A percentile compares a stretch with the other conserved stretches of the same genome.
phyloP scores from a whole-genome alignment of 2,888 invertebrate species.

The Heliconius aoede region DNA sequence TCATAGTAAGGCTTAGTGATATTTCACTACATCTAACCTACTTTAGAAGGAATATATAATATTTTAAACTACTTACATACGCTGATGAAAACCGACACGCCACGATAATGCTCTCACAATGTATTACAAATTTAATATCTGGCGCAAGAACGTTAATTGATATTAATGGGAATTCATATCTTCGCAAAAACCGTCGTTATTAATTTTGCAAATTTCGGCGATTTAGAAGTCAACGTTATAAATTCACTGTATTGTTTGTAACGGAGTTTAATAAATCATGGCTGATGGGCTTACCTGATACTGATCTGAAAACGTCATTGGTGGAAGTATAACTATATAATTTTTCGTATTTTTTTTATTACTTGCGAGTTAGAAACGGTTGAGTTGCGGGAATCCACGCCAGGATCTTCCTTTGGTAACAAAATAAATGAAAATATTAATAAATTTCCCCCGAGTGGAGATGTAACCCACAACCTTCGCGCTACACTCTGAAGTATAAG shows the following conservation, averaged over 20 bases:
- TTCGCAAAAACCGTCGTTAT: slow-evolving; percentile 25
- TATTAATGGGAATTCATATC: slow-evolving; percentile 38
- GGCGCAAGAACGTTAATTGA: slow-evolving; percentile 30
- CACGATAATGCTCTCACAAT: neutral
- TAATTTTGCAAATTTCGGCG: slow-evolving; percentile 23
- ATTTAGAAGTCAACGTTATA: slow-evolving; percentile 15
- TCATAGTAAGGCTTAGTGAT: too few relatives aligned
- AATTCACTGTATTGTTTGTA: slow-evolving; percentile 35
- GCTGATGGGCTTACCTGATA: slow-evolving; percentile 23
- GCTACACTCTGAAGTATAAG: too few relatives aligned
- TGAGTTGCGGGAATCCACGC: too few relatives aligned
- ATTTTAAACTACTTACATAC: neutral
- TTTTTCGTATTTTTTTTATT: neutral
- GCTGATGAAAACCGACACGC: neutral
- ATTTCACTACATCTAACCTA: too few relatives aligned
- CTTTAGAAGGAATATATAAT: neutral
- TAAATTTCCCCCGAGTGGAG: too few relatives aligned
- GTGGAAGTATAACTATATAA: neutral
- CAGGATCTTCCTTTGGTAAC: too few relatives aligned
- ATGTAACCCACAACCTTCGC: neutral
- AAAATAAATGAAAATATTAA: too few relatives aligned
- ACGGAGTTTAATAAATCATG: slow-evolving; percentile 39
- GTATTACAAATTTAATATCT: slow-evolving; percentile 26
- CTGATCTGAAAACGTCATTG: neutral
- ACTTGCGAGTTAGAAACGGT: neutral